These are phyloP conservation scores for Eristalis arbustorum DNA, from an alignment of 2,888 invertebrate species.

Conservation along the genomic window DNA sequence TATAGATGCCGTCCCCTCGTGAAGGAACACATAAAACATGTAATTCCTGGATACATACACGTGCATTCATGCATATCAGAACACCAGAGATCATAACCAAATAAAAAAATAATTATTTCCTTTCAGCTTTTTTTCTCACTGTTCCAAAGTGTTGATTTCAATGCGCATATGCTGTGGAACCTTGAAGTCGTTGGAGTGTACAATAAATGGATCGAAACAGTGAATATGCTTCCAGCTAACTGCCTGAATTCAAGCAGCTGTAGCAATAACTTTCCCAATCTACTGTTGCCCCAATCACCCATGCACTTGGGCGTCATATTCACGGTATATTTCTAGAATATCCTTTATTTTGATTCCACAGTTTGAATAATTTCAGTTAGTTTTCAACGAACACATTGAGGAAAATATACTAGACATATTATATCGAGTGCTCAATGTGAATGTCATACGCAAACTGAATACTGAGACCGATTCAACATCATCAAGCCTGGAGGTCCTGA, in stretches of 20 bases:
- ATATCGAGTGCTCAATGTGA: constrained; percentile 75
- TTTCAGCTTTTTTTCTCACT: constrained; percentile 74
- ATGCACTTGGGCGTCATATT: constrained; percentile 88
- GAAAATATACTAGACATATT: constrained; percentile 76
- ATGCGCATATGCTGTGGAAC: constrained; percentile 76
- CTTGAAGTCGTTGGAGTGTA: constrained; percentile 76
- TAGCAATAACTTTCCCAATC: constrained; percentile 88
- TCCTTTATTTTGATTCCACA: background rate
- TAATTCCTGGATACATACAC: too few species aligned
- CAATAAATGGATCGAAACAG: constrained; percentile 74
- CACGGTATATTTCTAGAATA: constrained; percentile 81
- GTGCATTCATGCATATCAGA: too few species aligned
- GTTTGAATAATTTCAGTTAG: constrained; percentile 70
- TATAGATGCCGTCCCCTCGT: too few species aligned
- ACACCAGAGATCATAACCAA: background rate
- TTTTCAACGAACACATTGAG: constrained; percentile 76
- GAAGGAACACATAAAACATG: too few species aligned
- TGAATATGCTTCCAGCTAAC: constrained; percentile 63
- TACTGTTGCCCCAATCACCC: constrained; percentile 86
- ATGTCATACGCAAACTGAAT: constrained; percentile 71
- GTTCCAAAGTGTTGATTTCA: constrained; percentile 76
- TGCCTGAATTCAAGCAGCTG: constrained; percentile 81
- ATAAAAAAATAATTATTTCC: background rate
- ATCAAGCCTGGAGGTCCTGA: constrained; percentile 78
- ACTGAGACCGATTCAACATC: constrained; percentile 76